Percentiles rank a stretch among this genome's conserved stretches.
phyloP scores from a whole-genome alignment of 2,888 invertebrate species.

The Gymnosoma rotundatum region DNA sequence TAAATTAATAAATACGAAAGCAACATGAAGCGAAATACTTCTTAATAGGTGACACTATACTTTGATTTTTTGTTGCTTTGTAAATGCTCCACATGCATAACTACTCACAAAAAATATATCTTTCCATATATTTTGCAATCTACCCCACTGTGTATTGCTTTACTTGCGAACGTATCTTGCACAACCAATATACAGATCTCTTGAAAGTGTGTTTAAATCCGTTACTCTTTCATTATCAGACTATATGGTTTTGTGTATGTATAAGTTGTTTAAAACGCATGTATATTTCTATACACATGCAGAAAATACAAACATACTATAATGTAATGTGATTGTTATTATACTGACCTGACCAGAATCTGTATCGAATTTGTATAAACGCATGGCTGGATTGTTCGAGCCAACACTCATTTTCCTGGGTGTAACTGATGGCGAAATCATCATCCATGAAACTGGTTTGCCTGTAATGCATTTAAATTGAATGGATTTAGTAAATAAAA shows the following conservation, averaged over 20 bases:
- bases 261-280: constrained; percentile 8
- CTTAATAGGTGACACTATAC: too few relatives aligned
- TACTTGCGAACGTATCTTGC: neutral
- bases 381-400: constrained; percentile 93
- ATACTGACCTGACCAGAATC: constrained; percentile 90
- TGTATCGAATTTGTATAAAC: constrained; percentile 94
- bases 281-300: constrained; percentile 17
- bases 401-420: constrained; percentile 90
- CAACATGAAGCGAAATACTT: too few relatives aligned
- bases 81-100: too few relatives aligned
- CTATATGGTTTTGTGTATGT: constrained; percentile 12
- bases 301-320: constrained; percentile 41
- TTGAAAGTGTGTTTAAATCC: constrained; percentile 5
- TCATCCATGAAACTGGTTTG: constrained; percentile 92
- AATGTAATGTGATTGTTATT: constrained; percentile 65
- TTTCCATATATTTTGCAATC: too few relatives aligned
- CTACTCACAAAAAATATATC: too few relatives aligned
- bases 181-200: neutral
- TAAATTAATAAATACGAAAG: too few relatives aligned
- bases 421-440: constrained; percentile 94
- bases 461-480: constrained; percentile 83
- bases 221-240: constrained; percentile 21
- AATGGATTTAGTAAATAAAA: constrained; percentile 57
- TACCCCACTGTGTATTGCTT: neutral
- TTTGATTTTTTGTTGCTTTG: too few relatives aligned